These are phyloP conservation scores for Kryphioiulus occultus DNA, from an alignment of 2,888 invertebrate genomes.

Conservation along the genomic window DNA sequence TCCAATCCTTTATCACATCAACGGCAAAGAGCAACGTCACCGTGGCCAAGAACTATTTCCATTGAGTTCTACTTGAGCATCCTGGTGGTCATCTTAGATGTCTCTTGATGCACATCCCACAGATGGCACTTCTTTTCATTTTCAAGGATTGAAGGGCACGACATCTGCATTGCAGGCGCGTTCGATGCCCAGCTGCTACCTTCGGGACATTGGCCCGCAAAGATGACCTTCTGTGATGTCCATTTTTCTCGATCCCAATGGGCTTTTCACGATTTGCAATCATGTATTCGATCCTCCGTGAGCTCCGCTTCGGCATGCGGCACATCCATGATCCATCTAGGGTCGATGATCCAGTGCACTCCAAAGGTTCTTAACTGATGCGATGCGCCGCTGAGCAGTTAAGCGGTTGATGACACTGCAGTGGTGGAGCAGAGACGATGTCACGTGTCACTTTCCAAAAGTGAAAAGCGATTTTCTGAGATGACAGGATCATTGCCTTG, in stretches of 20 bases:
- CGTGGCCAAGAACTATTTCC: no score
- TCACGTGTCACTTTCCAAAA: neutral
- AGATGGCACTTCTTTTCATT: neutral
- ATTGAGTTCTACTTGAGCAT: no score
- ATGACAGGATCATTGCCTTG: neutral
- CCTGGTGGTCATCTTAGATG: no score
- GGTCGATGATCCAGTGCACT: neutral
- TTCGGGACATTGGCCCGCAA: neutral
- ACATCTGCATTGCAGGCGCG: neutral
- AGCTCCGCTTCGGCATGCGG: neutral
- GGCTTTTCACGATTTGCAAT: neutral
- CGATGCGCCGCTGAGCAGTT: neutral
- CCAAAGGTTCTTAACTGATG: neutral
- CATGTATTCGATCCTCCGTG: neutral
- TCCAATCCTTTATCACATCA: no score
- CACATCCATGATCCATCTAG: neutral
- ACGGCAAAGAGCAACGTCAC: no score
- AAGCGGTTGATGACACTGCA: neutral
- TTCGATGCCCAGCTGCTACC: neutral
- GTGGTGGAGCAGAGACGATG: neutral
- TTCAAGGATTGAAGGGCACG: neutral
- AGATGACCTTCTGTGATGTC: neutral
- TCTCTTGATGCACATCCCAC: neutral
- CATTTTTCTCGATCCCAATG: neutral
- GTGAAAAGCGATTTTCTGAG: no score